phyloP scores from a whole-genome alignment of 2,113 vertebrate genomes.

The Centropus unirufus region DNA sequence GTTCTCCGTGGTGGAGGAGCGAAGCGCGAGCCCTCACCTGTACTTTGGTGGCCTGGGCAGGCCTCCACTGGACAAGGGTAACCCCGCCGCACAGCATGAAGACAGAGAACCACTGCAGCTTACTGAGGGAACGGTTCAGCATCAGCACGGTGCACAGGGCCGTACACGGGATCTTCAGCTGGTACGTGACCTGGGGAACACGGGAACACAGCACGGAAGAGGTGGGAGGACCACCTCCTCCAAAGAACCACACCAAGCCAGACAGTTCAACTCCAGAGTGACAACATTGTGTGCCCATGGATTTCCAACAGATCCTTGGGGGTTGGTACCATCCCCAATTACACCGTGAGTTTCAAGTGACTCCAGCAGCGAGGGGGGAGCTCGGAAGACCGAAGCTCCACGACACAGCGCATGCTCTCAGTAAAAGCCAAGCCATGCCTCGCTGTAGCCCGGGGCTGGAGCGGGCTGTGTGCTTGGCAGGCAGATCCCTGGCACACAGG shows the following conservation, averaged over 20 bases:
- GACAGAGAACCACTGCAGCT: conserved; percentile 94
- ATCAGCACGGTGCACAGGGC: conserved; percentile 95
- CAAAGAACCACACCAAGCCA: neutral
- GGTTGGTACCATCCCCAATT: accelerated
- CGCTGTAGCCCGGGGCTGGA: neutral
- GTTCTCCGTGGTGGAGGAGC: neutral
- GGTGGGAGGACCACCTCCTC: neutral
- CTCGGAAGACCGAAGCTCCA: neutral
- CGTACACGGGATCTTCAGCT: conserved; percentile 97
- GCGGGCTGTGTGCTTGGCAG: neutral
- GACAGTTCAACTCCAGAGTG: neutral
- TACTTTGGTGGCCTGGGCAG: conserved; percentile 88
- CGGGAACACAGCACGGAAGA: neutral
- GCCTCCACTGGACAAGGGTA: conserved; percentile 91
- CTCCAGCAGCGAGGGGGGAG: neutral
- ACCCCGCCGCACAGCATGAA: conserved; percentile 93
- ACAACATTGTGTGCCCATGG: neutral
- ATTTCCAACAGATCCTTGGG: neutral
- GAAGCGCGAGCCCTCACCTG: conserved; percentile 78
- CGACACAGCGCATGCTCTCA: neutral
- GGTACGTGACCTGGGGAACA: conserved; percentile 89
- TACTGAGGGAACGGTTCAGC: conserved; percentile 89
- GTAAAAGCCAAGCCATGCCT: neutral
- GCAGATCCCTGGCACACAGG: accelerated
- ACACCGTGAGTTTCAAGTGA: neutral